A percentile compares a stretch with the other conserved stretches of the same genome.
Conservation (phyloP, 2,113 vertebrate genomes). For the Nothoprocta pentlandii region DNA sequence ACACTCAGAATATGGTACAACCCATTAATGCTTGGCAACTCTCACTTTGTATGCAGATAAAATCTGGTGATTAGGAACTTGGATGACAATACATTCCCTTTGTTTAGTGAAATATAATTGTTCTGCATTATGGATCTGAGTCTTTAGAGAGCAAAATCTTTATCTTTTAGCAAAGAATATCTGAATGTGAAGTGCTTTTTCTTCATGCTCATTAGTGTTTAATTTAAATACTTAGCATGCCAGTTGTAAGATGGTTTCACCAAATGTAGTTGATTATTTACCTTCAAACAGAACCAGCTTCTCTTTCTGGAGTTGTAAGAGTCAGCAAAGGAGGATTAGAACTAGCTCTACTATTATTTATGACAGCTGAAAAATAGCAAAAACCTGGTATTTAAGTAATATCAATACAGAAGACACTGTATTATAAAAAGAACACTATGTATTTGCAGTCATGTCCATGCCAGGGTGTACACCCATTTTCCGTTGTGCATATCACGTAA, state of each 20-base stretch:
- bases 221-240: neutral
- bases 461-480: neutral
- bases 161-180: neutral
- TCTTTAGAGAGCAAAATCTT: neutral
- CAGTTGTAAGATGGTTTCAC: conserved; percentile 5
- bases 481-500: neutral
- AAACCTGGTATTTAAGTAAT: neutral
- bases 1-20: neutral
- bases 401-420: neutral
- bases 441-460: neutral
- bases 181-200: conserved; percentile 17
- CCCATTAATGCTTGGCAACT: neutral
- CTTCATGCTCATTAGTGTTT: neutral
- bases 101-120: conserved; percentile 21
- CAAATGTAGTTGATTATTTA: neutral
- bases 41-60: neutral
- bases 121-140: neutral
- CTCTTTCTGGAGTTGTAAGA: neutral
- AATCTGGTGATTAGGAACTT: conserved; percentile 9
- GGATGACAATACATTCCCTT: neutral
- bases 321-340: neutral
- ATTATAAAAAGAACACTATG: neutral
- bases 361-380: neutral
- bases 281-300: neutral
- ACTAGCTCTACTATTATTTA: neutral